Base-by-base conservation (phyloP, 1,140 invertebrate genomes). In the Drosophila kepulauana region DNA sequence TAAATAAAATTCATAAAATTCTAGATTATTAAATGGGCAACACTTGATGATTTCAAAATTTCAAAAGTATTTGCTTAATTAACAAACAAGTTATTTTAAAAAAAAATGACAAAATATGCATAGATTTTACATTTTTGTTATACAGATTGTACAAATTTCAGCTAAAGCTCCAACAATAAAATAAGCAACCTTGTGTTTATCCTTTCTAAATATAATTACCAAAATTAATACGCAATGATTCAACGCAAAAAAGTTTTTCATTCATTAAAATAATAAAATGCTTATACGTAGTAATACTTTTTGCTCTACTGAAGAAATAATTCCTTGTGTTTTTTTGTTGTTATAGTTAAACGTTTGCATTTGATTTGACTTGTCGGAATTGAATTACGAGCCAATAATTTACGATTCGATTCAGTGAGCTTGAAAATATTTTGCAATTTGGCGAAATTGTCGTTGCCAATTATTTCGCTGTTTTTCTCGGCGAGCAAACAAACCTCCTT, bases 391-490 rank as follows among this genome's bases (percentile, higher is more conserved):
- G 65, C 49, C 63, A 69, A 72, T 84, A 68, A 88, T 78, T 81
- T 84, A 58, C 48, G 80, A 84, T 84, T 49, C 70, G 68, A 84
- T 64, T 89, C 74, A 88, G 49, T 80, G 85, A 81, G 77, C 85
- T 73, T 75, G 85, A 88, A 87, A 87, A 87, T 87, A 78, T 84
- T 87, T 84, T 30, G 78, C 80, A 84, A 84, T 89, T 89, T 81
- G 33, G 46, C 48, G 64, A 88, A 80, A 84, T 75, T 74, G 84
- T 78, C 77, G 51, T 65, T 67, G 67, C 58, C 66, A 88, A 82
- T 80, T 88, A 78, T 77, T 88, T 71, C 68, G 63, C 68, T 78
- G 66, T 84, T 79, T 79, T 72, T 69, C 51, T 30, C 43, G 59
- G 48, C 48, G 1, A 58, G 35, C 46, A 76, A 84, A 69, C 68